Evolutionary conservation across 2,113 vertebrate species (phyloP).

Genomic region (Sylvietta virens): DNA sequence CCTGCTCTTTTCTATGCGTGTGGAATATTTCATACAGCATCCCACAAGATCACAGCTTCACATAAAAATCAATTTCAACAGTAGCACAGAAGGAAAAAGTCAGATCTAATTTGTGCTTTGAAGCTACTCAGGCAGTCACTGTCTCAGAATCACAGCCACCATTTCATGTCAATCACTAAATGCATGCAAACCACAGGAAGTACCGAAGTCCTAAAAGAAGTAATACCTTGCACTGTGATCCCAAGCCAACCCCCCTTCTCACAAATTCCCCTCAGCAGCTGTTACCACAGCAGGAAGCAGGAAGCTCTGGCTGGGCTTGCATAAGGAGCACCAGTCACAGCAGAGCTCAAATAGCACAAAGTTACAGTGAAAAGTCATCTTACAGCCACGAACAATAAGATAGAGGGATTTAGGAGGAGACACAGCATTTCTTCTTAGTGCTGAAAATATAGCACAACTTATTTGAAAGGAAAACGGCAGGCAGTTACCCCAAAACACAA

Average conservation of each 20-base stretch:
- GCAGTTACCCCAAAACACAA: background rate
- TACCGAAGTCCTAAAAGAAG: background rate
- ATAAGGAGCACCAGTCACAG: background rate
- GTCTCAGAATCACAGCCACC: background rate
- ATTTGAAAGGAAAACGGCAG: background rate
- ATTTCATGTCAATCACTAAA: background rate
- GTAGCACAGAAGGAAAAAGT: accelerated
- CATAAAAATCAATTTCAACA: background rate
- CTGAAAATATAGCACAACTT: background rate
- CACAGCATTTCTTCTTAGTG: background rate
- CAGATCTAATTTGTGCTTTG: background rate
- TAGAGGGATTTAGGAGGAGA: background rate
- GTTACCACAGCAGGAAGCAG: background rate
- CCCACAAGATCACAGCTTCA: background rate
- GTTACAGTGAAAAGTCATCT: background rate
- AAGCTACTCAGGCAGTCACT: background rate
- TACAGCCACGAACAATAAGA: background rate
- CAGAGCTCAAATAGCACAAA: background rate
- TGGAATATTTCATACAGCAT: background rate
- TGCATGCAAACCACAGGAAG: background rate
- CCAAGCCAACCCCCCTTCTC: background rate
- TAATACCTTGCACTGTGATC: background rate
- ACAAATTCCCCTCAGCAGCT: background rate
- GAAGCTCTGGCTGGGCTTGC: background rate
- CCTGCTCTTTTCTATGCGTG: background rate